Evolutionary conservation across 2,888 invertebrate species (phyloP), one percentile per base, ranked within the genome.

Genomic region (Bibio marci): DNA sequence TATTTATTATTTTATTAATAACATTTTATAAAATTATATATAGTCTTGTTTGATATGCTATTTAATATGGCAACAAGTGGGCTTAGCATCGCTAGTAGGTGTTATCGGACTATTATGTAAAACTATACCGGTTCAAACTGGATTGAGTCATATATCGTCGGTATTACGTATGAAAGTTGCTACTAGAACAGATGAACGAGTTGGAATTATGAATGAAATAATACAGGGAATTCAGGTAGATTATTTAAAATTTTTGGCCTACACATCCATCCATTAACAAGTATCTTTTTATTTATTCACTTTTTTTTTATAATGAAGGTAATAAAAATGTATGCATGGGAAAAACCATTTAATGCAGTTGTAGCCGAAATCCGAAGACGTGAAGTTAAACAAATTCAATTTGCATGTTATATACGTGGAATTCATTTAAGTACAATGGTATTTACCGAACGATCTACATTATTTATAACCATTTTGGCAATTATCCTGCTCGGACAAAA

Each of bases 321-420:
- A 3, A 86, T 94, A 46, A 94, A 94, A 68, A 92, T 94, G 90
- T 94, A 92, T 56, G 85, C 90, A 3, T 94, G 94, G 83, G 94
- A 94, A 57, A 80, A 77, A 48, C 85, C 90, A 1, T 92, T 94
- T 54, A 79, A 81, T 43, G 70, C 77, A 45, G 70, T 90, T n/a
- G 80, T 94, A 3, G 73, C 75, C 8, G 58, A 71, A 37, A 79
- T 85, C 2, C 65, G 92, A 51, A 72, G 71, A 63, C 76, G 70
- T 49, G 79, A 74, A 50, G 69, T 76, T 44, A 64, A 68, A 37
- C 66, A 69, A 49, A 69, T 76, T 47, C 66, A 66, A 7, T 70
- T 70, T 41, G 72, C 73, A 15, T 73, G 76, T 0, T 76, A 77
- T 55, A 63, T 75, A 43, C 70, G 71, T 44, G 80, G 69, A 27